Evolutionary conservation across 2,113 vertebrate genomes (phyloP).

Genomic region (Caracal caracal): DNA sequence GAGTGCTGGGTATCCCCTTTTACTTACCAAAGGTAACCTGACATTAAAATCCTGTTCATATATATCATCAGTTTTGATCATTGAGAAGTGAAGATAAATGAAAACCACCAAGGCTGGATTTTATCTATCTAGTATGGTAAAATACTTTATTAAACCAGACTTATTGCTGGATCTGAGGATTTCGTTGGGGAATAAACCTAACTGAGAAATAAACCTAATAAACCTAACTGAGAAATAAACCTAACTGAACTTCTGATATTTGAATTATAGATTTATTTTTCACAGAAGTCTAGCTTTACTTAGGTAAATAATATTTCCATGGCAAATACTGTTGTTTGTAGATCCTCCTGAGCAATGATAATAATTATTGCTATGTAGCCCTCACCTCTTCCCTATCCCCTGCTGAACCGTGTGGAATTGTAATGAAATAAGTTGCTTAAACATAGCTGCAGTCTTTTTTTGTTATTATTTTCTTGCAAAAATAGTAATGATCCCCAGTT

Average conservation of each 20-base stretch:
- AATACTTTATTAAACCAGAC: not conserved
- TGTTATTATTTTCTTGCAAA: not conserved
- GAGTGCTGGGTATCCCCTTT: not conserved
- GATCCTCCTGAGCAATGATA: not conserved
- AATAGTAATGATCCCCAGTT: not conserved
- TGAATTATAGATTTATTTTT: constrained; percentile 42
- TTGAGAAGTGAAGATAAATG: not conserved
- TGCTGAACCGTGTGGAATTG: not conserved
- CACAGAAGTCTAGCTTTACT: not conserved
- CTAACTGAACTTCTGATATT: not conserved
- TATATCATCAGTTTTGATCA: not conserved
- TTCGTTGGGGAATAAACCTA: not conserved
- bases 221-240: not conserved
- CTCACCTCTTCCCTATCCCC: not conserved
- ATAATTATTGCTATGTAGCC: not conserved
- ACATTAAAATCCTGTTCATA: not conserved
- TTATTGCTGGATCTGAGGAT: not conserved
- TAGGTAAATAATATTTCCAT: constrained; percentile 20
- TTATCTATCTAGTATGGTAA: constrained; percentile 9
- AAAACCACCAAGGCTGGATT: not conserved
- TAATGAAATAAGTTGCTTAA: not conserved
- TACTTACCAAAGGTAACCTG: not conserved
- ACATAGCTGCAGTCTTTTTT: not conserved
- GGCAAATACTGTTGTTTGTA: not conserved
- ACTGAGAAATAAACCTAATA: not conserved